Conservation (phyloP, 2,113 vertebrate genomes). For the Bubo scandiacus region DNA sequence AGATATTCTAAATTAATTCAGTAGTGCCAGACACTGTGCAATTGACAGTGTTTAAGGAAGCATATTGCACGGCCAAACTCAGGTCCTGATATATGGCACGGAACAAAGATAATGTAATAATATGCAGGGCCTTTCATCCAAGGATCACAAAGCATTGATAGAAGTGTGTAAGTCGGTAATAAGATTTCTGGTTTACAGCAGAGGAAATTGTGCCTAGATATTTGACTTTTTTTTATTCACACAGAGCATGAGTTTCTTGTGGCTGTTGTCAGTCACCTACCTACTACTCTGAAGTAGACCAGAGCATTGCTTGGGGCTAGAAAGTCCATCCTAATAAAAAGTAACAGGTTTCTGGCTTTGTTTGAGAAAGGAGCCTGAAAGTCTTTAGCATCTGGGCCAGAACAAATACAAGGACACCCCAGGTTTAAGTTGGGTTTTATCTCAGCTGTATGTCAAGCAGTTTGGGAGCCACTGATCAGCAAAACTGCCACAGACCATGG, state of each 20-base stretch:
- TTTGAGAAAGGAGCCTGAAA: background rate
- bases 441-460: background rate
- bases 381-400: background rate
- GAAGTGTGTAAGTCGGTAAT: background rate
- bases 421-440: background rate
- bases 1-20: background rate
- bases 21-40: background rate
- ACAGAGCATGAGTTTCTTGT: background rate
- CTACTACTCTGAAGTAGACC: background rate
- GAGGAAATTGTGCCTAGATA: background rate
- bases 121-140: background rate
- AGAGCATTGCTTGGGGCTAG: background rate
- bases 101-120: conserved; percentile 23
- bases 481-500: background rate
- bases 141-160: background rate
- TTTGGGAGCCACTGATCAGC: background rate
- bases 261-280: background rate
- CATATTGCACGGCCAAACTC: background rate
- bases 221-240: background rate
- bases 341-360: background rate
- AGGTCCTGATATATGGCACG: background rate
- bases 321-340: background rate
- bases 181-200: conserved; percentile 10
- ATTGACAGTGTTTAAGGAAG: background rate
- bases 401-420: background rate